Evolutionary conservation across 2,113 vertebrate genomes (phyloP).

Genomic region (Equus przewalskii): DNA sequence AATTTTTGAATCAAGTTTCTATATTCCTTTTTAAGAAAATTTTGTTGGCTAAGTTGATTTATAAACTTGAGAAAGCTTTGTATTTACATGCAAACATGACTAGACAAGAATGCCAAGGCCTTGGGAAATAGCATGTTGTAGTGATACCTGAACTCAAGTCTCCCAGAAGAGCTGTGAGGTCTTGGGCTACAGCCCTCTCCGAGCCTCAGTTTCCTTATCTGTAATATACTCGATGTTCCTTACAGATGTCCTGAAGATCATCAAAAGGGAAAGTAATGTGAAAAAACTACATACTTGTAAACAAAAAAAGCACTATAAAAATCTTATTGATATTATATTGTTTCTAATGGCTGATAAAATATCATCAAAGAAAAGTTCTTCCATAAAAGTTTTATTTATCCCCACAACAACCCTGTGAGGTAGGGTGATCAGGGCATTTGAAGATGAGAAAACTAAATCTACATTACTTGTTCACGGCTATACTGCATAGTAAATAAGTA

Average conservation of each 20-base stretch:
- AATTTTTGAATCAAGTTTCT: neutral
- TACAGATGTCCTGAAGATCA: neutral
- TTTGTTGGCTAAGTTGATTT: neutral
- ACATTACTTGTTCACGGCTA: constrained; percentile 83
- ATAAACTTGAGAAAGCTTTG: neutral
- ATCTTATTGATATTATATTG: neutral
- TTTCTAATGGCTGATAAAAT: constrained; percentile 70
- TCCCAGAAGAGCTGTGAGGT: neutral
- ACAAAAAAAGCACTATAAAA: constrained; percentile 38
- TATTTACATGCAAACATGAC: neutral
- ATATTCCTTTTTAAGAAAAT: neutral
- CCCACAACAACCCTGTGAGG: constrained; percentile 85
- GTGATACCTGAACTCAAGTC: neutral
- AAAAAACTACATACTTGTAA: neutral
- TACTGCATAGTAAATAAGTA: constrained; percentile 84
- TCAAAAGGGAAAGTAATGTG: neutral
- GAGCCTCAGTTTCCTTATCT: neutral
- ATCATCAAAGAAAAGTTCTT: constrained; percentile 78
- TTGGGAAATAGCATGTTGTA: neutral
- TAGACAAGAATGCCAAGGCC: neutral
- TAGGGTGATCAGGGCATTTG: constrained; percentile 81
- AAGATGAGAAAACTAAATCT: constrained; percentile 84
- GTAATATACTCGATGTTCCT: neutral
- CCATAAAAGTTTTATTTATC: constrained; percentile 85
- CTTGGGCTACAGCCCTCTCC: neutral